A percentile compares a stretch with the other conserved stretches of the same genome.
phyloP scores from a whole-genome alignment of 2,888 invertebrate genomes.

The Cataglyphis cursor region DNA sequence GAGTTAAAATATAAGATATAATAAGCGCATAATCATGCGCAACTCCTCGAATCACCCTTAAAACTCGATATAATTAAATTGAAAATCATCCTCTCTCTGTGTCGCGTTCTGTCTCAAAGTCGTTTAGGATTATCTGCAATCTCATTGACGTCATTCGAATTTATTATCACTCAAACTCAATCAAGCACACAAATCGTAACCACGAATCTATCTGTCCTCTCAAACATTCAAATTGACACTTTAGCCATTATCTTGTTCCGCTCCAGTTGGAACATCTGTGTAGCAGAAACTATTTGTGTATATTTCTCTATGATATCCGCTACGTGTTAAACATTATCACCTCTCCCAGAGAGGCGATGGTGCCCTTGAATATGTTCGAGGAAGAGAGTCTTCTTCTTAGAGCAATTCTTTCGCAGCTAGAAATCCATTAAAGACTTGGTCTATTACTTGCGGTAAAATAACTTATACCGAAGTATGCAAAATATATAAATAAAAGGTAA shows the following conservation, averaged over 20 bases:
- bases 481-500: background rate
- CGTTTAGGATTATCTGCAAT: constrained; percentile 15
- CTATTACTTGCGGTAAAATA: background rate
- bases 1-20: constrained; percentile 17
- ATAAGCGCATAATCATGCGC: background rate
- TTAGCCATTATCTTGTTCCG: constrained; percentile 62
- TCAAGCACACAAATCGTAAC: constrained; percentile 34
- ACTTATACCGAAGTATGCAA: background rate
- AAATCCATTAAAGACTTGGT: constrained; percentile 40
- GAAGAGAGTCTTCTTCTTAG: constrained; percentile 28
- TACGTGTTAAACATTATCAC: background rate
- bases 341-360: background rate
- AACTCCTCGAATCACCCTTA: background rate
- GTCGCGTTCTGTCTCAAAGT: background rate
- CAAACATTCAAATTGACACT: constrained; percentile 47
- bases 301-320: constrained; percentile 18
- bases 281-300: background rate
- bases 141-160: constrained; percentile 39
- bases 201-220: constrained; percentile 29
- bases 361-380: background rate
- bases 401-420: constrained; percentile 27
- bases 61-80: constrained; percentile 27
- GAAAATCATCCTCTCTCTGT: constrained; percentile 3
- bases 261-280: constrained; percentile 49
- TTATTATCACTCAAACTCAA: constrained; percentile 55